Evolutionary conservation across 2,888 invertebrate genomes (phyloP).

Genomic region (Polydrusus cervinus): DNA sequence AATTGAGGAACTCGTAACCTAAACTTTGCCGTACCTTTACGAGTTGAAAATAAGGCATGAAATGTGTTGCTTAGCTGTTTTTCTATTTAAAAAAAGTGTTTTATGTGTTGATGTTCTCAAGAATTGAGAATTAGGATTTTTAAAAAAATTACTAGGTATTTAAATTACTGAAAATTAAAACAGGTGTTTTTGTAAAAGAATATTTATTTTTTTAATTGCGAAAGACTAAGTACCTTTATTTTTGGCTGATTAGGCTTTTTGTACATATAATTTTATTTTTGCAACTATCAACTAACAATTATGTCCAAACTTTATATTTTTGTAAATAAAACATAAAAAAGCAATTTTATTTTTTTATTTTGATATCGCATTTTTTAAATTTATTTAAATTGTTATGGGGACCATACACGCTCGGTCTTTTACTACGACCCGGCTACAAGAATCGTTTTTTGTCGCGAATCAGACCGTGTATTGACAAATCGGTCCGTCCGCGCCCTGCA

Average conservation of each 20-base stretch:
- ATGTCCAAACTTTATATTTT: slow-evolving; percentile 26
- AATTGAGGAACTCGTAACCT: slow-evolving; percentile 14
- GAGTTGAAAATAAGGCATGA: slow-evolving; percentile 41
- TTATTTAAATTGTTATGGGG: too few species aligned
- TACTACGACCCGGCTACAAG: too few species aligned
- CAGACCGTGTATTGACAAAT: too few species aligned
- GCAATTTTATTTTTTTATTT: slow-evolving; percentile 17
- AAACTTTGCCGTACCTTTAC: slow-evolving; percentile 33
- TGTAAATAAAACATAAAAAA: slow-evolving; percentile 34
- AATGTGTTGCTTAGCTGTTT: slow-evolving; percentile 42
- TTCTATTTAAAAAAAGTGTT: slow-evolving; percentile 36
- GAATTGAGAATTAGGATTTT: slow-evolving; percentile 24
- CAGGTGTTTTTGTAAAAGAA: slow-evolving; percentile 36
- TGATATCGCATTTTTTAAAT: too few species aligned
- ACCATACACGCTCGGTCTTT: too few species aligned
- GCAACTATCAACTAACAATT: slow-evolving; percentile 6
- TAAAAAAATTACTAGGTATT: slow-evolving; percentile 18
- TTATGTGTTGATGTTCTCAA: slow-evolving; percentile 30
- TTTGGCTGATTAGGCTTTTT: slow-evolving; percentile 12
- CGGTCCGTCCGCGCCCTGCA: too few species aligned
- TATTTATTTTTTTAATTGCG: slow-evolving; percentile 15
- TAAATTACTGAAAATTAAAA: slow-evolving; percentile 1
- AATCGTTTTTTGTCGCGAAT: too few species aligned
- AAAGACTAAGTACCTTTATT: slow-evolving; percentile 9
- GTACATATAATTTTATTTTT: slow-evolving; percentile 17